Evolutionary conservation across 2,888 invertebrate genomes (phyloP), one percentile per base, ranked within the genome.

Genomic region (Archips xylosteana): DNA sequence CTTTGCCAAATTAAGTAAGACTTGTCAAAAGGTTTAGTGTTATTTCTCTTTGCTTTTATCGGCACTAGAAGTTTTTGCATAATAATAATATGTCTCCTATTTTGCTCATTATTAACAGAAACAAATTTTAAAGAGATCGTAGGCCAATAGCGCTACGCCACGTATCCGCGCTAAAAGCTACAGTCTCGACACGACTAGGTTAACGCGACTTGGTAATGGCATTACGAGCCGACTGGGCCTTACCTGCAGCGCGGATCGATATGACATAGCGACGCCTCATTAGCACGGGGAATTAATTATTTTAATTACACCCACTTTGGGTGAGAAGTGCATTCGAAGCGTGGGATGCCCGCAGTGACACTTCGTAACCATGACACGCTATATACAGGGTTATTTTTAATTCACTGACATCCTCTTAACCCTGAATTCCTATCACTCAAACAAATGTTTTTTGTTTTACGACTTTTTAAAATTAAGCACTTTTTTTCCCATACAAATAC

Each of bases 231-330:
- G 51, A 15, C 63, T 45, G n/a, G 60, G 47, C 59, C 13, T 34
- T 45, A 63, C 60, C 57, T 68, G 68, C 63, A 67, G 68, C 42
- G 36, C 66, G 69, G 79, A 76, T 78, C 79, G 80, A 80, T 81
- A 78, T 77, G 75, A 78, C 77, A 80, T 76, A 79, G 79, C 77
- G 75, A 80, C 76, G 77, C 74, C 81, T 83, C 81, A 83, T 82
- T 84, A 85, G 75, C 72, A 75, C 70, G 76, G 73, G 77, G 70
- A 75, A 78, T 82, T 82, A 78, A 84, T 85, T 85, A 85, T 80
- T 81, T 79, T 82, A 78, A 81, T 83, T 81, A 84, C 76, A 75
- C 73, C 45, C 66, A 73, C 63, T 74, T 63, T 42, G 15, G 69
- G 12, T 54, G 67, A 39, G 61, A 12, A 49, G 57, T 39, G 67